These are phyloP conservation scores for Argynnis bischoffii DNA, from an alignment of 2,888 invertebrate species.

Conservation along the genomic window DNA sequence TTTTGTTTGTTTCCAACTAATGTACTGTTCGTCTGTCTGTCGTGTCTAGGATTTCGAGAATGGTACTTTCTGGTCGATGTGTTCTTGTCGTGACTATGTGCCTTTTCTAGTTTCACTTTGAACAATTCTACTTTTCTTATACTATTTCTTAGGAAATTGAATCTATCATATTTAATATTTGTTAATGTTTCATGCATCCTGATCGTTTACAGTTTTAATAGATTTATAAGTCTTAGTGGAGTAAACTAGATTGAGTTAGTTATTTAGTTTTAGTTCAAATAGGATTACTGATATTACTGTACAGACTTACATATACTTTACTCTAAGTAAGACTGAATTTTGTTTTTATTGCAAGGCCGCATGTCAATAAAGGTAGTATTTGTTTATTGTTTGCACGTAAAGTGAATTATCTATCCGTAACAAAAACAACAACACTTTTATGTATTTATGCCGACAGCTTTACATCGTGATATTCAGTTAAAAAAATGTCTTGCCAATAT, in stretches of 20 bases:
- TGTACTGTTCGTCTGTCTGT: conserved; percentile 60
- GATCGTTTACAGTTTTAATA: conserved; percentile 57
- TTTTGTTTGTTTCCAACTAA: conserved; percentile 73
- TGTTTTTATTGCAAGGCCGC: conserved; percentile 65
- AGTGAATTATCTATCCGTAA: conserved; percentile 44
- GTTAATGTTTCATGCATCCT: conserved; percentile 63
- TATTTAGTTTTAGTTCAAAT: conserved; percentile 55
- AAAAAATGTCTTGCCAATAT: background rate
- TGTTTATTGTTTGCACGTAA: conserved; percentile 67
- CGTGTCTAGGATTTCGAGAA: conserved; percentile 75
- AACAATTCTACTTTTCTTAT: conserved; percentile 65
- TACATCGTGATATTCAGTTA: conserved; percentile 10
- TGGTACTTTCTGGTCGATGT: conserved; percentile 75
- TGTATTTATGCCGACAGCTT: conserved; percentile 13
- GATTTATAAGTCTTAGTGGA: conserved; percentile 54
- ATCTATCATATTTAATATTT: conserved; percentile 46
- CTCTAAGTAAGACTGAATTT: conserved; percentile 42
- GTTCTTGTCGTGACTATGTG: conserved; percentile 75
- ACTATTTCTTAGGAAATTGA: conserved; percentile 55
- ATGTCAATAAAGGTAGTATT: conserved; percentile 65
- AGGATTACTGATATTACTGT: conserved; percentile 66
- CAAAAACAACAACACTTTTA: conserved; percentile 18
- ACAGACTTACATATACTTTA: conserved; percentile 58
- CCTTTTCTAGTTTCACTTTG: conserved; percentile 70
- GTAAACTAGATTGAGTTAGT: conserved; percentile 53